Base-by-base conservation (phyloP, 2,113 vertebrate species). In the Narcine bancroftii region DNA sequence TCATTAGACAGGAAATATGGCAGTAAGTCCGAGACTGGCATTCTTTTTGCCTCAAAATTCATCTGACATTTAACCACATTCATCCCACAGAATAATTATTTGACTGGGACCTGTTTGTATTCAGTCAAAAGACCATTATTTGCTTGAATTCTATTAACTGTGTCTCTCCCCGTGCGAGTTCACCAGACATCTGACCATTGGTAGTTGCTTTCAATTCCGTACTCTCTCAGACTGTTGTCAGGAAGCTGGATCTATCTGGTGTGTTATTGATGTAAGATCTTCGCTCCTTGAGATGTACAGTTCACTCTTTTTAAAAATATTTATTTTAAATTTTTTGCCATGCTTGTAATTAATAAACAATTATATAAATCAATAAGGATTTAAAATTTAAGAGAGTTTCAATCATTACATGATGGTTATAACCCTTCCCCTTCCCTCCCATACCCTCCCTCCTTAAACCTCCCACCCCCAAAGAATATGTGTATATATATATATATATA, bases 41-140 rank as follows among this genome's bases (percentile, higher is more conserved):
- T 89, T 89, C 33, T 50, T 53, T 89, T 39, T 5, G 29, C n/a
- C 42, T 47, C 53, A 69, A 69, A 26, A 24, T 69, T 24, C 66
- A 24, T 17, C 6, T 69, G 66, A 69, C 66, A 69, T 69, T 69
- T 69, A 69, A 69, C 66, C 7, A 5, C 85, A 89, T 89, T 65
- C 85, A 89, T 65, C 56, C 56, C 56, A 89, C 17, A 65, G 85
- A 17, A 11, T 60, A 17, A 19, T 15, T 63, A 19, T 87, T 87
- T 87, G 53, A 21, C 53, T 65, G 60, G 56, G 85, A 65, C 60
- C 36, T 89, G 85, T 89, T 39, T 89, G 85, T 7, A 39, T 65
- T 89, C n/a, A 89, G 56, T 87, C 85, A 89, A 89, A 89, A 89
- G 85, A 19, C 85, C 21, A 89, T 89, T 89, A 60, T 89, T 89